A percentile compares a stretch with the other conserved stretches of the same genome.
Conservation (phyloP, 2,113 vertebrate genomes). For the Lucifuga dentata region DNA sequence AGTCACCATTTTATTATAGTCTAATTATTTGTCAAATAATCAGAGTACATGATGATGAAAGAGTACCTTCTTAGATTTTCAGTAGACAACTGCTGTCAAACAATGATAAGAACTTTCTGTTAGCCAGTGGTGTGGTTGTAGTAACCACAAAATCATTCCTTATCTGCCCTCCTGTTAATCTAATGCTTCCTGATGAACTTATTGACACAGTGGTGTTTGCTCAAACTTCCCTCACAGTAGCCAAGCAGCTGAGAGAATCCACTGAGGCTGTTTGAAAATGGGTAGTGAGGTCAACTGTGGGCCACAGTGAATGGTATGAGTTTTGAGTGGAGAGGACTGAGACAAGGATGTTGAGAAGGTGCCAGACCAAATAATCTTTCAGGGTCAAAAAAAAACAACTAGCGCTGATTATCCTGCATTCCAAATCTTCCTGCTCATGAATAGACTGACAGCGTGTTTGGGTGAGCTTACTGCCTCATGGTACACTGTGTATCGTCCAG, state of each 20-base stretch:
- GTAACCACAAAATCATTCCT: constrained; percentile 15
- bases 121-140: too few species aligned
- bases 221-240: constrained; percentile 15
- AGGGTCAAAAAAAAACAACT: constrained; percentile 24
- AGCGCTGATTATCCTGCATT: constrained; percentile 60
- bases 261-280: constrained; percentile 18
- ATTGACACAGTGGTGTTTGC: constrained; percentile 22
- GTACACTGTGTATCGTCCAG: constrained; percentile 57
- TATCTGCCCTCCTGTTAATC: constrained; percentile 39
- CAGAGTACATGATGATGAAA: background rate
- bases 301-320: constrained; percentile 9
- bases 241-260: constrained; percentile 6
- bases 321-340: background rate
- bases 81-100: constrained; percentile 31
- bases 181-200: constrained; percentile 14
- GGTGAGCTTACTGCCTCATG: constrained; percentile 43
- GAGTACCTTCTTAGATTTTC: constrained; percentile 12
- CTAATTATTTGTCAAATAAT: constrained; percentile 17
- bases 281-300: constrained; percentile 33
- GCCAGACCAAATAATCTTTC: constrained; percentile 53
- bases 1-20: background rate
- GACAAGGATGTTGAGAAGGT: constrained; percentile 26
- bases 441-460: constrained; percentile 53
- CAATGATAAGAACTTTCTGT: constrained; percentile 31
- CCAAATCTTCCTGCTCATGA: constrained; percentile 59